Evolutionary conservation across 2,888 invertebrate genomes (phyloP).

Genomic region (Folsomia candida): DNA sequence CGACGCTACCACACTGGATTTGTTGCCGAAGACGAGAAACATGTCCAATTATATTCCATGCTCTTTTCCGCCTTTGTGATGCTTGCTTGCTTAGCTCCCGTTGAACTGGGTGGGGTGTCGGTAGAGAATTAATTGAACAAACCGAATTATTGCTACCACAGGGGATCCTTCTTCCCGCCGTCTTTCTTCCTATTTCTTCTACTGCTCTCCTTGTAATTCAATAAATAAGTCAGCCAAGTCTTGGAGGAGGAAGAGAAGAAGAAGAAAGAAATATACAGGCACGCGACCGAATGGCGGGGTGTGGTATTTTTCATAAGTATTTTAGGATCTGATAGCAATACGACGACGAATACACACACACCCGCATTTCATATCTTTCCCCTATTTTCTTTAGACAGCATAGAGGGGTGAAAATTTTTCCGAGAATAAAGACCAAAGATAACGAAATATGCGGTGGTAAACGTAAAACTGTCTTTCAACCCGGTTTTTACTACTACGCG

Average conservation of each 20-base stretch:
- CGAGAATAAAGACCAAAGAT: neutral
- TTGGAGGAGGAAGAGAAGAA: neutral
- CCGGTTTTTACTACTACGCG: neutral
- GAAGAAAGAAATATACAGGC: neutral
- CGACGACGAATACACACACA: neutral
- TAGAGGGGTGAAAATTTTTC: constrained; percentile 1
- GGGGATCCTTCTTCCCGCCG: constrained; percentile 10
- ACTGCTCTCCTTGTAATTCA: neutral
- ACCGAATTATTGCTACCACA: constrained; percentile 18
- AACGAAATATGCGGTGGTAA: neutral
- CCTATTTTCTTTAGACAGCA: neutral
- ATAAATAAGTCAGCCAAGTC: constrained; percentile 9
- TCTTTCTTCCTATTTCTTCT: neutral
- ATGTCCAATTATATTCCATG: neutral
- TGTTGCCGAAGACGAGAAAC: neutral
- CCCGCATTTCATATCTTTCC: neutral
- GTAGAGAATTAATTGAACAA: constrained; percentile 19
- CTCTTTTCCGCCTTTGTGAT: neutral
- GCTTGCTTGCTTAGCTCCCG: neutral
- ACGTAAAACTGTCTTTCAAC: neutral
- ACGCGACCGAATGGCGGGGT: neutral
- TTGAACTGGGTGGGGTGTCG: neutral
- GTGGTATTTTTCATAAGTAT: constrained; percentile 8
- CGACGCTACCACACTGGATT: neutral
- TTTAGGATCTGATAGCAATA: constrained; percentile 2